A percentile compares a stretch with the other conserved stretches of the same genome.
Conservation (phyloP, 2,113 vertebrate species). For the Ammodytes dubius region DNA sequence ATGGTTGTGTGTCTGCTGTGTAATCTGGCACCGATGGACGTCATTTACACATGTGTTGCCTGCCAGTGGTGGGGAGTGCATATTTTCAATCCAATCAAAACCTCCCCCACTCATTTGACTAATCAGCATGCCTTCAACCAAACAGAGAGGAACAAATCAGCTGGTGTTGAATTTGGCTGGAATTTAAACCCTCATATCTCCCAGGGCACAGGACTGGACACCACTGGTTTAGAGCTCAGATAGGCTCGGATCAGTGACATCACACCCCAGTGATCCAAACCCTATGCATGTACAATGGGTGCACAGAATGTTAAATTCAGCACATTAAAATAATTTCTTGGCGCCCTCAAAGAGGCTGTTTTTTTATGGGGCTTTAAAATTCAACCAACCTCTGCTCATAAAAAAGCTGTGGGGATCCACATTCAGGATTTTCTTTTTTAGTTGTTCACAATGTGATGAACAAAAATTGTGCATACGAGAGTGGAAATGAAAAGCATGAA, state of each 20-base stretch:
- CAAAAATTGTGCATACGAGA: not conserved
- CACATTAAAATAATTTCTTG: conserved; percentile 44
- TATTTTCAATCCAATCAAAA: conserved; percentile 65
- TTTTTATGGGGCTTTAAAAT: conserved; percentile 32
- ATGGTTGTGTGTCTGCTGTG: conserved; percentile 27
- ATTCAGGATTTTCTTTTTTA: conserved; percentile 7
- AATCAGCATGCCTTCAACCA: conserved; percentile 61
- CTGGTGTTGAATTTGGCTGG: conserved; percentile 53
- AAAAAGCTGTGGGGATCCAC: conserved; percentile 29
- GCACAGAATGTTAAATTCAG: conserved; percentile 39
- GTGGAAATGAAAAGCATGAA: conserved; percentile 1
- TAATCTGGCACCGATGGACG: conserved; percentile 33
- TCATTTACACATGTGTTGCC: conserved; percentile 32
- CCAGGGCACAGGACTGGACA: conserved; percentile 45
- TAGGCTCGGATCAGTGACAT: conserved; percentile 14
- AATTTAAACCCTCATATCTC: conserved; percentile 48
- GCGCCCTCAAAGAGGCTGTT: conserved; percentile 7
- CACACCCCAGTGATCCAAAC: conserved; percentile 38
- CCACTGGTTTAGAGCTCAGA: conserved; percentile 19
- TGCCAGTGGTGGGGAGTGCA: conserved; percentile 39
- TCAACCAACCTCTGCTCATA: conserved; percentile 4
- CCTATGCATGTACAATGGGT: conserved; percentile 17
- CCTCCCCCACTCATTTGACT: conserved; percentile 55
- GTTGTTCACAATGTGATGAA: conserved; percentile 9
- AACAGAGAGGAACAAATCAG: conserved; percentile 46